Conservation (phyloP, 2,888 invertebrate species). For the Amiota minor region DNA sequence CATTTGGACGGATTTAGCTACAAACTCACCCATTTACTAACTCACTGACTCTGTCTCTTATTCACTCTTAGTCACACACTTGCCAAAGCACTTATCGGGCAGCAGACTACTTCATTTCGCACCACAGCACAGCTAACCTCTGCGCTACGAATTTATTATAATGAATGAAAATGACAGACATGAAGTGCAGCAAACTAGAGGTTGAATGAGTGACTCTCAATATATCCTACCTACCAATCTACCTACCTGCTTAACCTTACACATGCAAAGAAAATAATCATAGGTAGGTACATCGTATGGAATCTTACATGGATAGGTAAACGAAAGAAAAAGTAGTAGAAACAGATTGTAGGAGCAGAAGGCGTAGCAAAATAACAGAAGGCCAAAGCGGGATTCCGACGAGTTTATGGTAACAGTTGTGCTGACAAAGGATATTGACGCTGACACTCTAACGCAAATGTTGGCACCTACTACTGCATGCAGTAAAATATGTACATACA, state of each 20-base stretch:
- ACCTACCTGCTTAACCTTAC: neutral
- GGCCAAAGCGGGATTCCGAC: neutral
- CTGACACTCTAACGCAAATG: constrained; percentile 19
- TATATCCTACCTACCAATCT: neutral
- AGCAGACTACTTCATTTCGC: too few relatives aligned
- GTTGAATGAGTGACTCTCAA: neutral
- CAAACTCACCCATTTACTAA: neutral
- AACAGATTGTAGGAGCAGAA: neutral
- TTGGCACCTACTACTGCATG: constrained; percentile 26
- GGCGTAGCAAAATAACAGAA: neutral
- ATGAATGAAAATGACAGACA: constrained; percentile 30
- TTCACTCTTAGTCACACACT: neutral
- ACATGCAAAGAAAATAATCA: too few relatives aligned
- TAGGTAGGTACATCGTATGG: too few relatives aligned
- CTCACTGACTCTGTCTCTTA: neutral
- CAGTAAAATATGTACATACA: too few relatives aligned
- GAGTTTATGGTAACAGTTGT: constrained; percentile 2
- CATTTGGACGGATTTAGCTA: neutral
- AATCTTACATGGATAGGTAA: too few relatives aligned
- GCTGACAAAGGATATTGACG: constrained; percentile 37
- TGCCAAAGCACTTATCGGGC: too few relatives aligned
- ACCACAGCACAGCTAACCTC: too few relatives aligned
- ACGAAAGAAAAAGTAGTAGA: too few relatives aligned
- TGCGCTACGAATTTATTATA: neutral
- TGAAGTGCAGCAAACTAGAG: neutral